Base-by-base conservation (phyloP, 2,888 invertebrate genomes). In the Aradus depressus region DNA sequence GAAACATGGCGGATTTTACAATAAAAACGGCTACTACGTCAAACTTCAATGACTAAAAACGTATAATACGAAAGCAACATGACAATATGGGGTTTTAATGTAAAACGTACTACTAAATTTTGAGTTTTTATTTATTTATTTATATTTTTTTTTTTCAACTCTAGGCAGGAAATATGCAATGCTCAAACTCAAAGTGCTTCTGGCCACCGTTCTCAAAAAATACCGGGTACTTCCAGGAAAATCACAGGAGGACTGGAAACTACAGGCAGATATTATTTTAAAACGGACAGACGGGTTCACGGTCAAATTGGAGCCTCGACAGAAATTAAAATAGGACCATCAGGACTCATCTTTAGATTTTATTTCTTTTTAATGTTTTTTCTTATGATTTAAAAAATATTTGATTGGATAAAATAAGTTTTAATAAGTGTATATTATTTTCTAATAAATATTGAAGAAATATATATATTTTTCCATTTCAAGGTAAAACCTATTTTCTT, bases 81-180 rank as follows among this genome's bases (percentile, higher is more conserved):
- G n/a, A n/a, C n/a, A n/a, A n/a, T n/a, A n/a, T n/a, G n/a, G n/a
- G n/a, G n/a, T n/a, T n/a, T n/a, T n/a, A n/a, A n/a, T n/a, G n/a
- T n/a, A n/a, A n/a, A n/a, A n/a, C n/a, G n/a, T n/a, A n/a, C n/a
- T n/a, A n/a, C n/a, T n/a, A 34, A 34, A 10, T 6, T 4, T 16
- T 10, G 2, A 6, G 6, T 3, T 34, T 16, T 14, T 26, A 19
- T 44, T 44, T 10, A 32, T n/a, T 16, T 2, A 10, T 43, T n/a
- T 22, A 25, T n/a, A 8, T 5, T 26, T 16, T 16, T 5, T 28
- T 31, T 57, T 67, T 63, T 59, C 66, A 54, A 67, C 62, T 59
- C 66, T 66, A 83, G 83, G 76, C 67, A 79, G 83, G 57, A 84
- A 84, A 66, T 84, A 81, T 64, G 84, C 84, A 34, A 81, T 84